phyloP scores from a whole-genome alignment of 1,140 invertebrate species.

The Zaprionus gabonicus region DNA sequence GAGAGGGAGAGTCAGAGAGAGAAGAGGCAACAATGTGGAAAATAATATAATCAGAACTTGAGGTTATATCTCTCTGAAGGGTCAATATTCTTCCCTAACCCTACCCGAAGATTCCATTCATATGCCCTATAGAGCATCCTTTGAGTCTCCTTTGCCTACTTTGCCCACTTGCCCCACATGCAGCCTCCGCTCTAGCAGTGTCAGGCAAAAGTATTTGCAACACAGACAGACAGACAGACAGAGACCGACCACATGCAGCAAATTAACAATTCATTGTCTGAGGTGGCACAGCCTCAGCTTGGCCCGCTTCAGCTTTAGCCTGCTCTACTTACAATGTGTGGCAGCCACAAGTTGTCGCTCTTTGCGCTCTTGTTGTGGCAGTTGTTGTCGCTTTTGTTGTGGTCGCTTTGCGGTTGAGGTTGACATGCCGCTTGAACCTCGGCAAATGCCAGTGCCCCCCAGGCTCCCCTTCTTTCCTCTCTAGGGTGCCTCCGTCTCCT shows the following conservation, averaged over 20 bases:
- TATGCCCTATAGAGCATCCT: neutral
- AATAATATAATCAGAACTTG: neutral
- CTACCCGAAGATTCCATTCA: neutral
- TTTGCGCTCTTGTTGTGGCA: slow-evolving; percentile 31
- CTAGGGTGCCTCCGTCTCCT: neutral
- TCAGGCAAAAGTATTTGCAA: slow-evolving; percentile 48
- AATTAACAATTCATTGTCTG: slow-evolving; percentile 76
- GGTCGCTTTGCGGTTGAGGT: slow-evolving; percentile 42
- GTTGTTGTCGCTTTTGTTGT: slow-evolving; percentile 31
- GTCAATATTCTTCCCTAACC: no score
- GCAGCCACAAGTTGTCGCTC: slow-evolving; percentile 62
- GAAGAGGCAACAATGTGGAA: neutral
- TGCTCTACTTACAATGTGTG: slow-evolving; percentile 54
- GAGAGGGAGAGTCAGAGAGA: no score
- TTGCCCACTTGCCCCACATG: neutral
- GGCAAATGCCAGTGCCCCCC: slow-evolving; percentile 8
- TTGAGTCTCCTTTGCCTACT: neutral
- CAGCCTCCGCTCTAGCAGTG: neutral
- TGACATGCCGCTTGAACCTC: slow-evolving; percentile 57
- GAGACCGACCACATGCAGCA: slow-evolving; percentile 38
- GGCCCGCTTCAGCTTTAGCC: neutral
- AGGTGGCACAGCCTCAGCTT: neutral
- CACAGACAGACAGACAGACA: neutral
- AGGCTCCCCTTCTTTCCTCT: no score
- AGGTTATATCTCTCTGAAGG: no score